Conservation (phyloP, 2,888 invertebrate species). For the Boloria selene region DNA sequence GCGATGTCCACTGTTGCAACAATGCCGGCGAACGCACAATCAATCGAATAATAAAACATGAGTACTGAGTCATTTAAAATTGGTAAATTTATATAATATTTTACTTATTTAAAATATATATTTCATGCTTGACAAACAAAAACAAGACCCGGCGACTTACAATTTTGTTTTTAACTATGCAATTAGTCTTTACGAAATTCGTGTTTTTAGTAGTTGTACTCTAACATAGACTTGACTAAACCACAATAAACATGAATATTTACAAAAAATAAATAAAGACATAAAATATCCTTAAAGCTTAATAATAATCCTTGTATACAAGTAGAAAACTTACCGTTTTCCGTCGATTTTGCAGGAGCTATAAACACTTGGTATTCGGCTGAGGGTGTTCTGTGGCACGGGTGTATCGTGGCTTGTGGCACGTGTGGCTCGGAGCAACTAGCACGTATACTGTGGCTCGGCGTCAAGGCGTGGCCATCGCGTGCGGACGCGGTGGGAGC, state of each 20-base stretch:
- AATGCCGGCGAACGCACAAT: constrained; percentile 2
- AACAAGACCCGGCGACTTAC: no score
- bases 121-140: no score
- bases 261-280: no score
- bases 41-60: not conserved
- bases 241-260: no score
- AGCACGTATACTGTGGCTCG: constrained; percentile 45
- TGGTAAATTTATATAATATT: no score
- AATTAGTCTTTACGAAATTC: no score
- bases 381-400: constrained; percentile 1
- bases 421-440: constrained; percentile 40
- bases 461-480: constrained; percentile 52
- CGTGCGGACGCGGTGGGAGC: constrained; percentile 65
- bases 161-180: no score
- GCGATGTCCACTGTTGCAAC: constrained; percentile 14
- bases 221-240: no score
- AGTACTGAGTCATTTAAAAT: no score
- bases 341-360: constrained; percentile 1
- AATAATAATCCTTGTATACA: not conserved
- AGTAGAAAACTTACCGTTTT: not conserved
- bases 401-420: constrained; percentile 12
- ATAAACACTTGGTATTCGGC: not conserved
- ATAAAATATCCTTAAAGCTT: no score
- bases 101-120: no score
- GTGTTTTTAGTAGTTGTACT: no score